Conservation (phyloP, 2,113 vertebrate genomes). For the Arizona elegans region DNA sequence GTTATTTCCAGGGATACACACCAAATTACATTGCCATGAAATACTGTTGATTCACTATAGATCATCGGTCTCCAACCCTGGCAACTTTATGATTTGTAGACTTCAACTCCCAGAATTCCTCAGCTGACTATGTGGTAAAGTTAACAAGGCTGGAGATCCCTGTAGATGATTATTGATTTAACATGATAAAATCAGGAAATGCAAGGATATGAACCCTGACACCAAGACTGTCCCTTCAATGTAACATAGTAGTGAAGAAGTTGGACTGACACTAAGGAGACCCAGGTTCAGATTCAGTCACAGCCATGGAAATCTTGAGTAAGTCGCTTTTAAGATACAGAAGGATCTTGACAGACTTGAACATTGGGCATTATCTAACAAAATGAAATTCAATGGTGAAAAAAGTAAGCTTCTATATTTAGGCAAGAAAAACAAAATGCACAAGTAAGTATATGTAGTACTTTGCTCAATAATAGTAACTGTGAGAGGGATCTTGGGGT, state of each 20-base stretch:
- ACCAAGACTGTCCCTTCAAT: not conserved
- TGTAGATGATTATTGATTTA: not conserved
- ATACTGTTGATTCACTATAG: not conserved
- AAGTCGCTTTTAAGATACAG: not conserved
- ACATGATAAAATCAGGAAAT: not conserved
- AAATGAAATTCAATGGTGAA: too few species aligned
- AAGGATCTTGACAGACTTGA: too few species aligned
- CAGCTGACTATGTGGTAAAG: too few species aligned
- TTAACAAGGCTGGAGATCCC: too few species aligned
- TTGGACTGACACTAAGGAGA: not conserved
- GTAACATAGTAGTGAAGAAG: not conserved
- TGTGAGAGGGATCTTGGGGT: too few species aligned
- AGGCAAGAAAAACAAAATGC: too few species aligned
- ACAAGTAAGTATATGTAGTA: too few species aligned
- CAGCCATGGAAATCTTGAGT: not conserved
- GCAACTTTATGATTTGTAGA: too few species aligned
- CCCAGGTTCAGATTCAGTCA: not conserved
- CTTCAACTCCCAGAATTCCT: too few species aligned
- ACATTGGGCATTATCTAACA: too few species aligned
- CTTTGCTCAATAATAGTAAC: too few species aligned
- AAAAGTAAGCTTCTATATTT: too few species aligned
- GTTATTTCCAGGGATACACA: not conserved
- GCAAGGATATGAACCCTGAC: not conserved
- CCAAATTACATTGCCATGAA: not conserved
- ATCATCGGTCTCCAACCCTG: not conserved